These are phyloP conservation scores for Microhierax caerulescens DNA, from an alignment of 2,797 vertebrate species.

Conservation along the genomic window DNA sequence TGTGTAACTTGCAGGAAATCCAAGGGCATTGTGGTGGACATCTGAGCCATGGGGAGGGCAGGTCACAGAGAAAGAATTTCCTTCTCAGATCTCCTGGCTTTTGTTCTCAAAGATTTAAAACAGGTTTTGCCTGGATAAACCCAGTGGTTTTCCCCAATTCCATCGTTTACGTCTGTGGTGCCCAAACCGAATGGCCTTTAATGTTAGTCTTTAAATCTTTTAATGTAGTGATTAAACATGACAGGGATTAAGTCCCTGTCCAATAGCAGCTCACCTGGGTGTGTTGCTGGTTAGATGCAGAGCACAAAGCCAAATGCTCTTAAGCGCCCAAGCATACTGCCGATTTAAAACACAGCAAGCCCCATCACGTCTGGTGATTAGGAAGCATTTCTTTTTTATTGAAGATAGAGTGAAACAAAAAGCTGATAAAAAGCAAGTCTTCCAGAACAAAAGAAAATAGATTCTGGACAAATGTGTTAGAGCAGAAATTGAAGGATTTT, in stretches of 20 bases:
- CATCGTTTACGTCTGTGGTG: neutral
- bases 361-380: neutral
- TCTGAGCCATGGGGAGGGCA: neutral
- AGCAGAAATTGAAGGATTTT: neutral
- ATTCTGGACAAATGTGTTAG: neutral
- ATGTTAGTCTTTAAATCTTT: slow-evolving; percentile 39
- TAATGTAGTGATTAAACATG: slow-evolving; percentile 50
- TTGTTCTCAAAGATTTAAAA: neutral
- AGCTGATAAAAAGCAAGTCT: neutral
- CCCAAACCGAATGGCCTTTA: slow-evolving; percentile 20
- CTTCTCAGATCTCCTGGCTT: neutral
- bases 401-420: neutral
- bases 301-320: slow-evolving; percentile 54
- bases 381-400: neutral
- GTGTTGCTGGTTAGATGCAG: neutral
- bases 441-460: neutral
- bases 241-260: slow-evolving; percentile 52
- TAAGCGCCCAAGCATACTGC: neutral
- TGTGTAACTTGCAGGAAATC: neutral
- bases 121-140: neutral
- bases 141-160: neutral
- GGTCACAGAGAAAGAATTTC: neutral
- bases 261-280: slow-evolving; percentile 46
- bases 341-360: neutral
- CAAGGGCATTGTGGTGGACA: neutral